Percentiles rank a stretch among this genome's conserved stretches.
These are phyloP conservation scores for Heliocidaris erythrogramma DNA, from an alignment of 35 echinoderm and acorn worm species.

Conservation along the genomic window DNA sequence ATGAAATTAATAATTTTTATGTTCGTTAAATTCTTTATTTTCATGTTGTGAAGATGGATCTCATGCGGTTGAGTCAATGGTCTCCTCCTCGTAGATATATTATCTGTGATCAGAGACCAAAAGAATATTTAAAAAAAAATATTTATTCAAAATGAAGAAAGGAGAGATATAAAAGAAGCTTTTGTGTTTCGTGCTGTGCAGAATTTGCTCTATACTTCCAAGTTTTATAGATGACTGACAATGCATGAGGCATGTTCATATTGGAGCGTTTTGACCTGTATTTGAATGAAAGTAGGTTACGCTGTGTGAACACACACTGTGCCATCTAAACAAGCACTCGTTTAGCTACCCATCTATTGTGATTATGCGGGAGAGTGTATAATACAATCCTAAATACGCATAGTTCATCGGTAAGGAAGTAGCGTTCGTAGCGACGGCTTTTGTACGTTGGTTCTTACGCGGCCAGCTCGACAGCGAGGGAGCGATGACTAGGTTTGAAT, in stretches of 20 bases:
- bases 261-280: neutral
- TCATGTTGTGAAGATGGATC: too few relatives aligned
- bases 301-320: neutral
- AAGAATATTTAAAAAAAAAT: too few relatives aligned
- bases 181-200: too few relatives aligned
- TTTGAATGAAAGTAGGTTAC: slow-evolving; percentile 4
- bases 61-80: too few relatives aligned
- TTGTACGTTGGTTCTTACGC: neutral
- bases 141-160: too few relatives aligned
- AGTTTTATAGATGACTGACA: too few relatives aligned
- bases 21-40: too few relatives aligned
- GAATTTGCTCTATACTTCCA: too few relatives aligned
- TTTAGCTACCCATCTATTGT: slow-evolving; percentile 1
- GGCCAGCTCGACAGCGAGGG: neutral
- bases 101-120: too few relatives aligned
- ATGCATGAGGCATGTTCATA: neutral
- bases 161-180: too few relatives aligned
- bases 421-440: slow-evolving; percentile 6
- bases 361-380: neutral
- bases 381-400: neutral
- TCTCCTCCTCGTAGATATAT: too few relatives aligned
- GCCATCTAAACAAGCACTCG: neutral
- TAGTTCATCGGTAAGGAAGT: slow-evolving; percentile 16
- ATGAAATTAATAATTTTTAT: too few relatives aligned
- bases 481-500: neutral